Evolutionary conservation across 2,113 vertebrate genomes (phyloP).

Genomic region (Xenus cinereus): DNA sequence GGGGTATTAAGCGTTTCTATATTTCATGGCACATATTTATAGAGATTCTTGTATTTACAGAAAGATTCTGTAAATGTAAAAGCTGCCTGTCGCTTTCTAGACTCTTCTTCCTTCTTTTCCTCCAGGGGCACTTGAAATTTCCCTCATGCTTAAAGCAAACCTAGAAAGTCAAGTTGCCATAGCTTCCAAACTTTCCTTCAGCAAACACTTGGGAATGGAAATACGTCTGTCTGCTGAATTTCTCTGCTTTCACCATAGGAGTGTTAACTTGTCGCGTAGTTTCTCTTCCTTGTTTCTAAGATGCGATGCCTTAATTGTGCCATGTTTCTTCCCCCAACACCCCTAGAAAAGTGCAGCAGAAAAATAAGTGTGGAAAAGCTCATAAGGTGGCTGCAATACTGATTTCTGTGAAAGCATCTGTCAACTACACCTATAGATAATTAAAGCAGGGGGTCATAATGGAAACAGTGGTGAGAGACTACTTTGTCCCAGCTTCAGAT

Average conservation of each 20-base stretch:
- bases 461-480: not conserved
- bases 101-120: not conserved
- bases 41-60: not conserved
- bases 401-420: not conserved
- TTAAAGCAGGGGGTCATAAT: not conserved
- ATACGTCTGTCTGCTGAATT: not conserved
- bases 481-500: not conserved
- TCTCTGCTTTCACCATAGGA: not conserved
- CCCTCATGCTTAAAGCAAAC: not conserved
- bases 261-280: not conserved
- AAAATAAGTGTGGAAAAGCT: not conserved
- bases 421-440: not conserved
- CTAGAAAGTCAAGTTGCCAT: not conserved
- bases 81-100: not conserved
- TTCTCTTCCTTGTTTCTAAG: not conserved
- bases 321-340: fast-evolving
- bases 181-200: not conserved
- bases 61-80: not conserved
- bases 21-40: not conserved
- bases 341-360: not conserved
- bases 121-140: not conserved
- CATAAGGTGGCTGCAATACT: not conserved
- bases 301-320: not conserved
- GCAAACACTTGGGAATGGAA: not conserved
- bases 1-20: not conserved